phyloP scores from a whole-genome alignment of 2,888 invertebrate species.

The Rhabditoides inermis region DNA sequence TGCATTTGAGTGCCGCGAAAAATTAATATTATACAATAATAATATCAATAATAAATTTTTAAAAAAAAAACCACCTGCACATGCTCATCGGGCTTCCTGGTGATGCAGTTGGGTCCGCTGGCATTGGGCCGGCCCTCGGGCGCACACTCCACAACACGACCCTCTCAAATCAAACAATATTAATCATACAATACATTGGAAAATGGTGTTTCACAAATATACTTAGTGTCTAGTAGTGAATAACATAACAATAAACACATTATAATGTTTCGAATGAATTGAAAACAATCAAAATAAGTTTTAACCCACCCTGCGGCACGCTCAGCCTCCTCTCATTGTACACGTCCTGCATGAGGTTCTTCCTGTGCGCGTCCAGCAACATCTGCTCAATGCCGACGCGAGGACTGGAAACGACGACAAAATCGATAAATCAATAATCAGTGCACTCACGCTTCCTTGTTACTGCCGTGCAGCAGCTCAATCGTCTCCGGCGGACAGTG shows the following conservation, averaged over 20 bases:
- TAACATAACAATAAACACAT: background rate
- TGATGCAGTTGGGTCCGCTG: conserved; percentile 20
- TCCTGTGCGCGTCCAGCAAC: conserved; percentile 31
- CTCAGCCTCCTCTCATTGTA: conserved; percentile 26
- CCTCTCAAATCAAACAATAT: conserved; percentile 10
- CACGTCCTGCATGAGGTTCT: conserved; percentile 33
- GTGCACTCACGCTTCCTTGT: conserved; percentile 12
- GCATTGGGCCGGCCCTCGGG: conserved; percentile 23
- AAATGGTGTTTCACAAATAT: too few relatives aligned
- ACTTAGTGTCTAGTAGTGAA: too few relatives aligned
- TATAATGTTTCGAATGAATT: background rate
- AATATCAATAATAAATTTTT: background rate
- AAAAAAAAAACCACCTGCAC: background rate
- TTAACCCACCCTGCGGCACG: conserved; percentile 4
- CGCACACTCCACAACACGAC: conserved; percentile 24
- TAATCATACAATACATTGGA: background rate
- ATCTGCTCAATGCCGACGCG: conserved; percentile 32
- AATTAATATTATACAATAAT: background rate
- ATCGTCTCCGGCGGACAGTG: conserved; percentile 33
- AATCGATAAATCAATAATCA: background rate
- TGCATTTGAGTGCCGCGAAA: too few relatives aligned
- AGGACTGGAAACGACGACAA: conserved; percentile 21
- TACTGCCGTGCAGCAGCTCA: conserved; percentile 19
- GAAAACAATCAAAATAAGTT: background rate
- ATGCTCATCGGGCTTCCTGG: conserved; percentile 5